Conservation (phyloP, 2,113 vertebrate species). For the Tamias sibiricus region DNA sequence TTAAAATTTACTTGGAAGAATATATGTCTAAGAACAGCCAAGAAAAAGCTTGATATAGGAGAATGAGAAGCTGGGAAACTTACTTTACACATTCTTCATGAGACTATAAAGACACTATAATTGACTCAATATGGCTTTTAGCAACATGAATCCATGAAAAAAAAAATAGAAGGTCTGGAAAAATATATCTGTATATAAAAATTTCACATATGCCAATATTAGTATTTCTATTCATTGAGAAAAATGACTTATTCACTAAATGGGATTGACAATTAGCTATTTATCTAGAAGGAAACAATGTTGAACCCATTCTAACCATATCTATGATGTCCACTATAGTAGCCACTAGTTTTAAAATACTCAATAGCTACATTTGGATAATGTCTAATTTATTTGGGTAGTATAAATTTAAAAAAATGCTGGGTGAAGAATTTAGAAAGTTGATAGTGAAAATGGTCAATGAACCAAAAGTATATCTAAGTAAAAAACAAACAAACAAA, state of each 20-base stretch:
- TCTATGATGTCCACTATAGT: background rate
- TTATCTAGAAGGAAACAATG: background rate
- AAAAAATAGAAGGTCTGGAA: conserved; percentile 40
- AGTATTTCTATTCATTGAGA: background rate
- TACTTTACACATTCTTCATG: conserved; percentile 35
- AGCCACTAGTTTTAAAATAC: background rate
- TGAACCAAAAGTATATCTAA: too few species aligned
- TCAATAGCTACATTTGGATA: background rate
- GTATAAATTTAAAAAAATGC: background rate
- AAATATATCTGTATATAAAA: conserved; percentile 26
- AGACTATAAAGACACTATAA: conserved; percentile 26
- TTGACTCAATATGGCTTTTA: conserved; percentile 47
- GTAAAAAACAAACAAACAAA: too few species aligned
- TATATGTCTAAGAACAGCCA: conserved; percentile 25
- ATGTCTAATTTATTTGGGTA: background rate
- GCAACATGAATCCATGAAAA: background rate
- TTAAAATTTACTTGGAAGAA: conserved; percentile 34
- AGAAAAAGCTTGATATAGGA: conserved; percentile 23
- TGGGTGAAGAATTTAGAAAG: too few species aligned
- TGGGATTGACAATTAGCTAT: background rate
- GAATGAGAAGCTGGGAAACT: conserved; percentile 24
- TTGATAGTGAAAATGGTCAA: too few species aligned
- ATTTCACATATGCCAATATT: background rate
- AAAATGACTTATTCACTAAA: background rate
- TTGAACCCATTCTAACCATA: background rate